Evolutionary conservation across 2,888 invertebrate species (phyloP).

Genomic region (Lomographa bimaculata): DNA sequence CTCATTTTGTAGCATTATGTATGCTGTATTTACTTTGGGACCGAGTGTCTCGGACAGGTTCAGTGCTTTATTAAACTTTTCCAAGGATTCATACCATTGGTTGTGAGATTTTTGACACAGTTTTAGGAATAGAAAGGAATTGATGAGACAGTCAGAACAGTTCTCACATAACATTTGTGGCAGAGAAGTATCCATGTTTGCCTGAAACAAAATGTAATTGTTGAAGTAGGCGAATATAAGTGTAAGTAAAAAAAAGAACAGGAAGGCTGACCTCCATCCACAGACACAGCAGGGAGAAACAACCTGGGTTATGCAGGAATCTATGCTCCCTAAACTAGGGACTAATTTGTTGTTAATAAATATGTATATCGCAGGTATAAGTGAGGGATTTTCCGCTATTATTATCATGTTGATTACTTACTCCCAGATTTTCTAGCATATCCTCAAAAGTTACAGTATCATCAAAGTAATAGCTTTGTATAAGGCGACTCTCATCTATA

Average conservation of each 20-base stretch:
- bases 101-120: constrained; percentile 50
- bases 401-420: no score
- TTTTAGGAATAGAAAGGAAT: constrained; percentile 58
- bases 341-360: no score
- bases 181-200: constrained; percentile 45
- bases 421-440: constrained; percentile 58
- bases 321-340: no score
- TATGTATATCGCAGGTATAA: no score
- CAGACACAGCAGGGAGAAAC: no score
- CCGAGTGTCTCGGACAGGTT: constrained; percentile 39
- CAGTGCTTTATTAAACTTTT: constrained; percentile 42
- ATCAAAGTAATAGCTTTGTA: constrained; percentile 50
- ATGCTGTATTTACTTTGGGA: constrained; percentile 46
- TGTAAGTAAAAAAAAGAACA: no score
- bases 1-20: constrained; percentile 47
- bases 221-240: no score
- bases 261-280: no score
- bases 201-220: constrained; percentile 42
- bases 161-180: constrained; percentile 57
- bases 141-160: constrained; percentile 48
- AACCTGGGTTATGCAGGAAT: no score
- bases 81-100: constrained; percentile 49
- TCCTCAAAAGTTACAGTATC: constrained; percentile 49
- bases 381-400: no score
- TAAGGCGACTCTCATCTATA: constrained; percentile 46